Conservation (phyloP, 2,888 invertebrate genomes). For the Xanthorhoe spadicearia region DNA sequence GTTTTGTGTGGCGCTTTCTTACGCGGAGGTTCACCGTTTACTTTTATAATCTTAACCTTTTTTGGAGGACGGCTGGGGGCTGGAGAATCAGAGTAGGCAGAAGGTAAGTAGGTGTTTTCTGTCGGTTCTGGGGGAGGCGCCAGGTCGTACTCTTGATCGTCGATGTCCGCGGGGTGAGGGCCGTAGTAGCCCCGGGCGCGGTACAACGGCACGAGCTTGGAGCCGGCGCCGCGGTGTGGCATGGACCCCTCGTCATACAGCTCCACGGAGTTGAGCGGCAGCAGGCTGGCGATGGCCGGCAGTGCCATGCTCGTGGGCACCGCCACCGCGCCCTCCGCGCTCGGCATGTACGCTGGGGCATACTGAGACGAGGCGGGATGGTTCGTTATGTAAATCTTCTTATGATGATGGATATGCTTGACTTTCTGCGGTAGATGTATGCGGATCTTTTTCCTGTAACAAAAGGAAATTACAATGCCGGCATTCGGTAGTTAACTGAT, state of each 20-base stretch:
- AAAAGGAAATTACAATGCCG: constrained; percentile 62
- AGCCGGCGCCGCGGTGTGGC: constrained; percentile 60
- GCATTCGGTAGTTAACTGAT: constrained; percentile 55
- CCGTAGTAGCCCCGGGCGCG: constrained; percentile 80
- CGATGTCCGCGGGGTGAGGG: constrained; percentile 67
- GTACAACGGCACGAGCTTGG: constrained; percentile 76
- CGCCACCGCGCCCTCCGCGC: constrained; percentile 73
- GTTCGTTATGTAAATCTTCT: constrained; percentile 82
- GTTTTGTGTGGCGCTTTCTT: constrained; percentile 68
- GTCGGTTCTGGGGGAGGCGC: constrained; percentile 61
- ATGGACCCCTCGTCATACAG: constrained; percentile 62
- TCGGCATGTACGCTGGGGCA: constrained; percentile 77
- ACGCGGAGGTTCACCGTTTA: constrained; percentile 62
- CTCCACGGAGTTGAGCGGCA: constrained; percentile 70
- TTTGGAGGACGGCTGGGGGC: constrained; percentile 58
- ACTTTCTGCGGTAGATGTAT: constrained; percentile 84
- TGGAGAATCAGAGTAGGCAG: constrained; percentile 58
- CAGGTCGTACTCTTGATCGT: constrained; percentile 71
- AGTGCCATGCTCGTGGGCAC: constrained; percentile 68
- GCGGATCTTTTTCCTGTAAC: constrained; percentile 84
- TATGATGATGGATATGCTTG: constrained; percentile 83
- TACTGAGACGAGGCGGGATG: constrained; percentile 78
- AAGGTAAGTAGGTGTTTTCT: constrained; percentile 58
- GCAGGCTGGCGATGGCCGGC: constrained; percentile 64
- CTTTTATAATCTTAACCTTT: constrained; percentile 72